Evolutionary conservation across 1,140 invertebrate genomes (phyloP).

Genomic region (Chrysomallon squamiferum): DNA sequence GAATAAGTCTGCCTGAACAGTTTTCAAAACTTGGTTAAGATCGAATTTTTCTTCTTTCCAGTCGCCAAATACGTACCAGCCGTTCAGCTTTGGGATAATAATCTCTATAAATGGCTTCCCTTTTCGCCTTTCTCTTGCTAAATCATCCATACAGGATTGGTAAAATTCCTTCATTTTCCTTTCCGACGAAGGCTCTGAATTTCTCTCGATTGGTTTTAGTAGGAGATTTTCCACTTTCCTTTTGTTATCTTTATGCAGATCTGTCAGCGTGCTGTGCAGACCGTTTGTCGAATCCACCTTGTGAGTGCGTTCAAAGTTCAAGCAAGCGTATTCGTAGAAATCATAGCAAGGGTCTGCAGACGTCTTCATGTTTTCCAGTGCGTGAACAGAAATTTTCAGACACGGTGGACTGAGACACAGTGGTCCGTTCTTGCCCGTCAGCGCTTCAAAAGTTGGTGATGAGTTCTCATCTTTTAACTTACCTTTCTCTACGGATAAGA

Average conservation of each 20-base stretch:
- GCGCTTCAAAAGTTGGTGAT: too few species aligned
- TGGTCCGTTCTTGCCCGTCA: background rate
- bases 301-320: constrained; percentile 40
- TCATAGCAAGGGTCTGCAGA: constrained; percentile 67
- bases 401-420: constrained; percentile 26
- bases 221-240: constrained; percentile 42
- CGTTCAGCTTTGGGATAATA: constrained; percentile 41
- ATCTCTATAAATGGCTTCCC: constrained; percentile 44
- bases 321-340: constrained; percentile 69
- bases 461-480: background rate
- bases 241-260: constrained; percentile 46
- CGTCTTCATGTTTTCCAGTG: constrained; percentile 58
- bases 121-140: constrained; percentile 29
- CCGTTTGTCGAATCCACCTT: constrained; percentile 27
- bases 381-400: constrained; percentile 39
- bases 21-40: constrained; percentile 42
- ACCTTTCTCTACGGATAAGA: background rate
- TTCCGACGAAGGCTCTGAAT: constrained; percentile 39
- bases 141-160: constrained; percentile 50
- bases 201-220: constrained; percentile 25
- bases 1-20: constrained; percentile 51
- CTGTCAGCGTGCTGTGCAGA: constrained; percentile 31
- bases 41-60: constrained; percentile 32
- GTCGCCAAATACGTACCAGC: constrained; percentile 48
- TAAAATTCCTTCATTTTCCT: constrained; percentile 56